A percentile compares a stretch with the other conserved stretches of the same genome.
Evolutionary conservation across 2,797 vertebrate genomes (phyloP).

Genomic region (Neosalanx taihuensis): DNA sequence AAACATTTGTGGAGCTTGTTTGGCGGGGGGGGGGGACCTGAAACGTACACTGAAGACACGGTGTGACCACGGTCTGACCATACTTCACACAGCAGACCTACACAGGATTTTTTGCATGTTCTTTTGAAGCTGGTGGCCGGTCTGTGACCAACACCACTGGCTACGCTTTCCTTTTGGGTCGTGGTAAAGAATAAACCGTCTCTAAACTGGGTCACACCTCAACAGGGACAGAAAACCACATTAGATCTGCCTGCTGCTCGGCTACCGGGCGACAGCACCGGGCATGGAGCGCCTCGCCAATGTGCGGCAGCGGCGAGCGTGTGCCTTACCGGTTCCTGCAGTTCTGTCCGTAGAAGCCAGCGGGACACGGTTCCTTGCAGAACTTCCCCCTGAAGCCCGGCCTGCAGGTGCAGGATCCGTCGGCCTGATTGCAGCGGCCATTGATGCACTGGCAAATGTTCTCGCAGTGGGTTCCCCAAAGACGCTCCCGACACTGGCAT

Average conservation of each 20-base stretch:
- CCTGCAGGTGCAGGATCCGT: conserved; percentile 83
- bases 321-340: conserved; percentile 79
- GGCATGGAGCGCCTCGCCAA: neutral
- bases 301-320: neutral
- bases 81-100: neutral
- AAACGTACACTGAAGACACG: neutral
- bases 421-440: conserved; percentile 81
- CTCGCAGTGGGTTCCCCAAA: conserved; percentile 82
- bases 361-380: conserved; percentile 82
- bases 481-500: conserved; percentile 81
- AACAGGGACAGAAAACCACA: neutral
- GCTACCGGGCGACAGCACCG: neutral
- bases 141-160: neutral
- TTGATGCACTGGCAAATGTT: conserved; percentile 82
- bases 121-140: neutral
- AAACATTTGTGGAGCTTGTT: neutral
- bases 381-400: conserved; percentile 84
- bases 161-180: neutral
- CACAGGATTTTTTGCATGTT: neutral
- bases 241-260: neutral
- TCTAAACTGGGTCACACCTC: neutral
- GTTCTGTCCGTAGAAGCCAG: conserved; percentile 83
- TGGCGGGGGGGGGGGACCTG: no score
- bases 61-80: neutral
- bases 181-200: no score